Evolutionary conservation across 2,113 vertebrate genomes (phyloP).

Genomic region (Cavia aperea): DNA sequence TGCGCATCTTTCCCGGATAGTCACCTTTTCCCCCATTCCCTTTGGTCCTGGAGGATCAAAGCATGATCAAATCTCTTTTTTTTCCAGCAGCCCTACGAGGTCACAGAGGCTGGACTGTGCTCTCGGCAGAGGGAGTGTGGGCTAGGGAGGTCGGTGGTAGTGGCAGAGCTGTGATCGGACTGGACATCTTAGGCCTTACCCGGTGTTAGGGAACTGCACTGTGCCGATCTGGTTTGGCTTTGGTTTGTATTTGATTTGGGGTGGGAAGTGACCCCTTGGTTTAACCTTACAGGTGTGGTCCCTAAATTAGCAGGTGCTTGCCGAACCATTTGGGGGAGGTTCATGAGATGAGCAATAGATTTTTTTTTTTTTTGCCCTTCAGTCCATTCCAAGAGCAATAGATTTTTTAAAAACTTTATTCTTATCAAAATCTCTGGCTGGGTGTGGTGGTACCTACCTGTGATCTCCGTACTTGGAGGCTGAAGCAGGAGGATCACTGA

Average conservation of each 20-base stretch:
- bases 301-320: slow-evolving; percentile 9
- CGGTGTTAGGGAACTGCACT: accelerated
- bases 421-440: neutral
- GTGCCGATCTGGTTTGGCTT: slow-evolving; percentile 16
- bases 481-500: no score
- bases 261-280: neutral
- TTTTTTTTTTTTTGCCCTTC: neutral
- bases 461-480: no score
- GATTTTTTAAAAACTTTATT: neutral
- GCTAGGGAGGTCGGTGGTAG: neutral
- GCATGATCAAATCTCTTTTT: neutral
- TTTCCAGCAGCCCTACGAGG: neutral
- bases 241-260: neutral
- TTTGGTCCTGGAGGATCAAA: neutral
- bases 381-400: neutral
- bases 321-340: neutral
- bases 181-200: neutral
- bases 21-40: neutral
- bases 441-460: neutral
- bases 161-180: neutral
- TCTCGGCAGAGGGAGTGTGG: neutral
- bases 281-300: slow-evolving; percentile 33
- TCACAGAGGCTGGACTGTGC: neutral
- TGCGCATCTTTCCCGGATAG: neutral
- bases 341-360: slow-evolving; percentile 11